Percentiles rank a stretch among this genome's conserved stretches.
These are phyloP conservation scores for Candoia aspera DNA, from an alignment of 2,113 vertebrate species.

Conservation along the genomic window DNA sequence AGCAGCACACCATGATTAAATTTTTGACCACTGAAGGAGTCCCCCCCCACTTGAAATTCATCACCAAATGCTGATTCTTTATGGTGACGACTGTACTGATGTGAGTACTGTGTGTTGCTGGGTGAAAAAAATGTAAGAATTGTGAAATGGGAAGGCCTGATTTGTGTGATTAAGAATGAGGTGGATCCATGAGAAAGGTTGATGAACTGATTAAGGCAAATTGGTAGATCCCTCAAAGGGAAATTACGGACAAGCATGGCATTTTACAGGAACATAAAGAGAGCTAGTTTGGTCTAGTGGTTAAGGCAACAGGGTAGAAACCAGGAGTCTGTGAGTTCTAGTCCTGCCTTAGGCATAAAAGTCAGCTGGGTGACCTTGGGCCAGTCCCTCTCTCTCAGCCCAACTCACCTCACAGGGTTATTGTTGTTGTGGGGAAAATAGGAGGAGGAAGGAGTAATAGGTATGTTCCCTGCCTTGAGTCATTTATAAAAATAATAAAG, in stretches of 20 bases:
- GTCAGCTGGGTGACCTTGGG: too few relatives aligned
- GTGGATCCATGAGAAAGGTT: neutral
- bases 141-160: neutral
- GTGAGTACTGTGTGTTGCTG: neutral
- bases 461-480: too few relatives aligned
- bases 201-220: neutral
- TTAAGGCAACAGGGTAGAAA: too few relatives aligned
- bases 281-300: too few relatives aligned
- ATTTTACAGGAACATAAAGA: neutral
- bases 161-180: neutral
- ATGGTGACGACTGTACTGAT: neutral
- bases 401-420: too few relatives aligned
- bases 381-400: too few relatives aligned
- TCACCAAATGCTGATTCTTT: neutral
- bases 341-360: too few relatives aligned
- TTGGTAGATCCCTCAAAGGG: neutral
- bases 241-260: neutral
- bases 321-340: too few relatives aligned
- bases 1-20: neutral
- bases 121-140: neutral
- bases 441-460: too few relatives aligned
- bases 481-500: too few relatives aligned
- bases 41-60: neutral
- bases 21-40: neutral
- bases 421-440: too few relatives aligned